Percentiles rank a stretch among this genome's conserved stretches.
These are phyloP conservation scores for Achroia grisella DNA, from an alignment of 1,140 invertebrate species.

Conservation along the genomic window DNA sequence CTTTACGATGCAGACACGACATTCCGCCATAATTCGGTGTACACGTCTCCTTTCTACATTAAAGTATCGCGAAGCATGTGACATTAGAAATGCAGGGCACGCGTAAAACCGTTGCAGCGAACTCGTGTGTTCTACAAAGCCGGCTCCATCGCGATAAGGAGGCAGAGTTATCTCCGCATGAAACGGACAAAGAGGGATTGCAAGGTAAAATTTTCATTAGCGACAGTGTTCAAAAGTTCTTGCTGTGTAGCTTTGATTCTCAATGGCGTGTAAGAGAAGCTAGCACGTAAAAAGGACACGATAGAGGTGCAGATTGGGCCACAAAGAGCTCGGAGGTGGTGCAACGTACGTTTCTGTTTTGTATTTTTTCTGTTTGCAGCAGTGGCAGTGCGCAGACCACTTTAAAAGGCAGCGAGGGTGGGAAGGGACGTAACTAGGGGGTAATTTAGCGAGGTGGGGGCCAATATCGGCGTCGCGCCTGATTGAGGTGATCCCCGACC, in stretches of 20 bases:
- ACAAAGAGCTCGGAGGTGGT: conserved; percentile 70
- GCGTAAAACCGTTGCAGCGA: conserved; percentile 35
- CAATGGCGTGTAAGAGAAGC: conserved; percentile 66
- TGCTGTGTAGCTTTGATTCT: conserved; percentile 61
- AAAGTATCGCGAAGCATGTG: conserved; percentile 16
- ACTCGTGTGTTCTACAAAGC: conserved; percentile 48
- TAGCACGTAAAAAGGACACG: conserved; percentile 64
- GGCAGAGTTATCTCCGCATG: conserved; percentile 43
- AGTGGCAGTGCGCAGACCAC: conserved; percentile 68
- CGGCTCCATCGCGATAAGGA: conserved; percentile 56
- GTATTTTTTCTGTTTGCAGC: conserved; percentile 68
- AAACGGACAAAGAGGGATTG: conserved; percentile 52
- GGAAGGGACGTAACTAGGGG: conserved; percentile 65
- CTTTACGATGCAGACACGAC: conserved; percentile 56
- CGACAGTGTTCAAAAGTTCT: conserved; percentile 58
- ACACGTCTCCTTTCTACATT: conserved; percentile 33
- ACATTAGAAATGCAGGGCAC: conserved; percentile 58
- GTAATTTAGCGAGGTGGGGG: conserved; percentile 68
- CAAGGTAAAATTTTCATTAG: conserved; percentile 71
- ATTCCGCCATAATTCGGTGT: conserved; percentile 50
- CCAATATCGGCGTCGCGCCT: conserved; percentile 66
- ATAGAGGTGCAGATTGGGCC: conserved; percentile 66
- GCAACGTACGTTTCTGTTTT: conserved; percentile 57
- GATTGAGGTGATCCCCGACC: conserved; percentile 66
- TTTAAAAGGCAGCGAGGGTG: conserved; percentile 68